These are phyloP conservation scores for Ailuropoda melanoleuca DNA, from an alignment of 2,113 vertebrate genomes.

Conservation along the genomic window DNA sequence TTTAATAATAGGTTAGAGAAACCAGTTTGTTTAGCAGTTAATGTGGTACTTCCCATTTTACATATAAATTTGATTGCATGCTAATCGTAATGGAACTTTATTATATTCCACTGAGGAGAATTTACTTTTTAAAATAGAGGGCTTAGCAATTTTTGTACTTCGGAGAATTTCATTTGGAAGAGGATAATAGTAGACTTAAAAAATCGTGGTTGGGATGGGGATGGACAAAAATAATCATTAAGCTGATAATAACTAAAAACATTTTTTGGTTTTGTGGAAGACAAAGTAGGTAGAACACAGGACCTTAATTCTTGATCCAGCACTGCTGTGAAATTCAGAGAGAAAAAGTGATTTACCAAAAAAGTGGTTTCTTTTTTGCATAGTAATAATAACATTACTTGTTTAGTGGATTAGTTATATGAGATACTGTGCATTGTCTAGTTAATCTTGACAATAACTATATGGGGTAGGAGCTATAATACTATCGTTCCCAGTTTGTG, in stretches of 20 bases:
- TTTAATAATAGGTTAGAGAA: conserved; percentile 47
- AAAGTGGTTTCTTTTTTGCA: not conserved
- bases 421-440: not conserved
- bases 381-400: not conserved
- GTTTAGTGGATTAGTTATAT: not conserved
- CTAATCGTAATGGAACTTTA: not conserved
- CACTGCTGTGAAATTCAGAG: conserved; percentile 31
- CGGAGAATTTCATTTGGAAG: conserved; percentile 25
- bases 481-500: not conserved
- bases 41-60: conserved; percentile 9
- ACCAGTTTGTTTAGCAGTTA: conserved; percentile 8
- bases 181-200: conserved; percentile 14
- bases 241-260: not conserved
- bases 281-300: not conserved
- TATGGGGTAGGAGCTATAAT: not conserved
- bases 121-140: not conserved
- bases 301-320: conserved; percentile 11
- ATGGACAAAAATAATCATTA: not conserved
- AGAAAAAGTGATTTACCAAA: conserved; percentile 1
- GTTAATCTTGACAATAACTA: not conserved
- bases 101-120: not conserved
- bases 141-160: not conserved
- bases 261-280: conserved; percentile 46
- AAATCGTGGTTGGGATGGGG: not conserved
- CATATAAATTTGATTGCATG: not conserved